Evolutionary conservation across 2,888 invertebrate genomes (phyloP), one percentile per base, ranked within the genome.

Genomic region (Paralinhomoeus sp.): DNA sequence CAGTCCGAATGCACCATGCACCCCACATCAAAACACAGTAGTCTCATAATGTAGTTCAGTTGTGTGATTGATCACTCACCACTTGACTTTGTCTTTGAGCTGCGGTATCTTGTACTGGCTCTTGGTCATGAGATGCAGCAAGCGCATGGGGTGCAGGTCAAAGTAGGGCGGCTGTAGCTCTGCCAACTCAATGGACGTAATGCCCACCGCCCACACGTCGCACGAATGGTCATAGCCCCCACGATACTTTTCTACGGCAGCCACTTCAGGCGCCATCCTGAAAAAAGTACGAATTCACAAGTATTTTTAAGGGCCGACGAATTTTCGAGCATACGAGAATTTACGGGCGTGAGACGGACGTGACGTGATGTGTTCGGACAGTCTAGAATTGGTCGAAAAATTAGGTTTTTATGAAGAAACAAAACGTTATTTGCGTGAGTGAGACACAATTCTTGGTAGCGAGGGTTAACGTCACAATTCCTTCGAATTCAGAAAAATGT

Each of bases 121-220:
- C 70, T 93, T 93, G 37, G 93, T 87, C 93, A 97, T 93, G 40
- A 57, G 45, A 40, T 57, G 51, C n/a, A 59, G 51, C 34, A 59
- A 53, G 7, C 41, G 69, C 87, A 91, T 89, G 0, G 97, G 97
- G 68, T 93, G 93, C 47, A 97, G 71, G 67, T 99, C 93, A 69
- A 93, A 99, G 85, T 93, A 89, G 1, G 97, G 97, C 24, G 97
- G 97, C 61, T 97, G 91, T 27, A 93, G 72, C 64, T 97, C 97
- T 1, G 93, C 97, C 57, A 99, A 71, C 68, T 97, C 97, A 54
- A 99, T 99, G 46, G 93, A 80, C 37, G 97, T 97, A 53, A 99
- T 91, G 44, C 97, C 97, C 53, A 89, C 84, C 20, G 93, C 93
- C 97, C 97, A 97, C 57, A 99, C 91, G 73, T 97, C 97, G 73